A percentile compares a stretch with the other conserved stretches of the same genome.
These are phyloP conservation scores for Troides helena DNA, from an alignment of 2,888 invertebrate genomes.

Conservation along the genomic window DNA sequence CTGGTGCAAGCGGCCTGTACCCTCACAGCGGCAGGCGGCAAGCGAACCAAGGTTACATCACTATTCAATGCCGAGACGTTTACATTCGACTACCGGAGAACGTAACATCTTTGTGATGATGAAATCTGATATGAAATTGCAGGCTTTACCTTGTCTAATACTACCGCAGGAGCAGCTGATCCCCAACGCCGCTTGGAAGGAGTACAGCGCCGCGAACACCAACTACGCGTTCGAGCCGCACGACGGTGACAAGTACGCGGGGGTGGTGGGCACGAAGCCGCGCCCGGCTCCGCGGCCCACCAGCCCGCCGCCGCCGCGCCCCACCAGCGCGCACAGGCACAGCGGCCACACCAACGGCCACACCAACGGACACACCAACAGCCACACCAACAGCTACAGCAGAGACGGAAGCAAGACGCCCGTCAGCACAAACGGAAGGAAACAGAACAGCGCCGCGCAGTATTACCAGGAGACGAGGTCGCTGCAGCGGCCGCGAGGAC, in stretches of 20 bases:
- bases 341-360: conserved; percentile 9
- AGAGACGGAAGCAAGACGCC: conserved; percentile 21
- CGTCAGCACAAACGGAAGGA: conserved; percentile 34
- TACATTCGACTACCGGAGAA: too few relatives aligned
- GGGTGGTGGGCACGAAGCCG: conserved; percentile 37
- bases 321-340: conserved; percentile 46
- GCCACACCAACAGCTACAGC: conserved; percentile 6
- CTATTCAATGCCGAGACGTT: not conserved
- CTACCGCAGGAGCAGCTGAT: conserved; percentile 88
- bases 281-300: conserved; percentile 49
- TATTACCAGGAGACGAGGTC: conserved; percentile 82
- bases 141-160: not conserved
- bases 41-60: conserved; percentile 80
- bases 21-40: conserved; percentile 80
- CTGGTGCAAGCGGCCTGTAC: conserved; percentile 92
- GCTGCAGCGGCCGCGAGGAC: conserved; percentile 78
- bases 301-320: conserved; percentile 34
- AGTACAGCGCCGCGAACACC: conserved; percentile 90
- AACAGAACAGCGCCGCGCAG: conserved; percentile 58
- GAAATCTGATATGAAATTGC: not conserved
- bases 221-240: conserved; percentile 95
- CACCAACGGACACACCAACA: conserved; percentile 16
- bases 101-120: not conserved
- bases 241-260: conserved; percentile 85
- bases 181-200: conserved; percentile 93